Conservation (phyloP, 2,797 vertebrate species). For the Microcaecilia unicolor region DNA sequence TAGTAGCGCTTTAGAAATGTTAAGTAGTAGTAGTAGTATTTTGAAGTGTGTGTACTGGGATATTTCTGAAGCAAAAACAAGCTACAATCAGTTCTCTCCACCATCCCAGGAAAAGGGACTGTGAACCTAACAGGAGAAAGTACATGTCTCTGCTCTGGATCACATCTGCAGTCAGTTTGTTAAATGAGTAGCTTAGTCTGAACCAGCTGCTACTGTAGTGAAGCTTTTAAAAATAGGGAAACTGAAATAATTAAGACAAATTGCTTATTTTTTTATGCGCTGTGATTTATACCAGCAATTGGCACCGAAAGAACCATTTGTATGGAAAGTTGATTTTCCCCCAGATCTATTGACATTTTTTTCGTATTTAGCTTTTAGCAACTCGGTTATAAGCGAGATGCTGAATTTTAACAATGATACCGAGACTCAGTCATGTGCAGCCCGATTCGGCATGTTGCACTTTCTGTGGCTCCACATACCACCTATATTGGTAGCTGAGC, state of each 20-base stretch:
- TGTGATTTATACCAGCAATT: constrained; percentile 27
- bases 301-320: constrained; percentile 6
- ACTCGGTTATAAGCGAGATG: constrained; percentile 4
- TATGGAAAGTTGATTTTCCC: constrained; percentile 5
- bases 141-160: constrained; percentile 9
- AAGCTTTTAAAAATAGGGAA: constrained; percentile 44
- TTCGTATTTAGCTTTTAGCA: constrained; percentile 19
- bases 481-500: neutral
- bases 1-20: no score
- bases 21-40: no score
- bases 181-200: constrained; percentile 38
- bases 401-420: constrained; percentile 17
- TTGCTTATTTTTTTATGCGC: constrained; percentile 24
- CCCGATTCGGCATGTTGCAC: constrained; percentile 3
- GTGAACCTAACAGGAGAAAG: constrained; percentile 2
- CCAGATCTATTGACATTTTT: constrained; percentile 14
- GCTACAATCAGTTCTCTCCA: no score
- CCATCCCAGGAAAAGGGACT: constrained; percentile 16
- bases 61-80: no score
- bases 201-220: constrained; percentile 35
- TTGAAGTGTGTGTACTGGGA: no score
- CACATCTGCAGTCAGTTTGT: constrained; percentile 19
- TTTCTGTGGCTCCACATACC: constrained; percentile 9
- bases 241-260: constrained; percentile 36
- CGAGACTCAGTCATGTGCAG: constrained; percentile 5